Evolutionary conservation across 2,888 invertebrate genomes (phyloP), one percentile per base, ranked within the genome.

Genomic region (Cremastinae sp.): DNA sequence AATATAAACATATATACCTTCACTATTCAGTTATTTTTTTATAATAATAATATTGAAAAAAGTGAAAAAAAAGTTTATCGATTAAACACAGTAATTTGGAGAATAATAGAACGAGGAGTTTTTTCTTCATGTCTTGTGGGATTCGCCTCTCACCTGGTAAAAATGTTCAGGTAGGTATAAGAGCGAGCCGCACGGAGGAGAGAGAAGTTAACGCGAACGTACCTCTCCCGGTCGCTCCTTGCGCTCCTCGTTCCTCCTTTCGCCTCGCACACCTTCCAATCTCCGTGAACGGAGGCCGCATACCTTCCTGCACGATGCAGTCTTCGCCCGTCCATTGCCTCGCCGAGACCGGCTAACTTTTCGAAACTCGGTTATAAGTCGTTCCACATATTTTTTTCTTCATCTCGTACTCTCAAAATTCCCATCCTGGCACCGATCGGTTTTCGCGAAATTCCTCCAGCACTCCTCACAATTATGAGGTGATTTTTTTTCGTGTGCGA

Each of bases 241-340:
- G 39, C 61, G 74, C 59, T 75, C 78, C 56, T 81, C 78, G 81
- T 74, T 78, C 79, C 80, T 83, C 83, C 59, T 70, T 73, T 74
- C 68, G 79, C 74, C 77, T 70, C 81, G 82, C 83, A 81, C 88
- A 85, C 85, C 87, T 87, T 86, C 84, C 82, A 87, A 83, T 86
- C 85, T 84, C 84, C 84, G 83, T 81, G 82, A 82, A 81, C 81
- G 81, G 85, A 84, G 86, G 87, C 87, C 87, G 82, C 87, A 86
- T 87, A 88, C 87, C 86, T 87, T 83, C 86, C 87, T 85, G 83
- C 49, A 65, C 84, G 85, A 88, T 88, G 88, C 88, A 87, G 88
- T 88, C 82, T 83, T 83, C 82, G 83, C 84, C 83, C 86, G 85
- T 84, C 86, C 85, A 85, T 84, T 83, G 85, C 83, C 83, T 85